phyloP scores from a whole-genome alignment of 2,113 vertebrate species.

The Hoplias malabaricus region DNA sequence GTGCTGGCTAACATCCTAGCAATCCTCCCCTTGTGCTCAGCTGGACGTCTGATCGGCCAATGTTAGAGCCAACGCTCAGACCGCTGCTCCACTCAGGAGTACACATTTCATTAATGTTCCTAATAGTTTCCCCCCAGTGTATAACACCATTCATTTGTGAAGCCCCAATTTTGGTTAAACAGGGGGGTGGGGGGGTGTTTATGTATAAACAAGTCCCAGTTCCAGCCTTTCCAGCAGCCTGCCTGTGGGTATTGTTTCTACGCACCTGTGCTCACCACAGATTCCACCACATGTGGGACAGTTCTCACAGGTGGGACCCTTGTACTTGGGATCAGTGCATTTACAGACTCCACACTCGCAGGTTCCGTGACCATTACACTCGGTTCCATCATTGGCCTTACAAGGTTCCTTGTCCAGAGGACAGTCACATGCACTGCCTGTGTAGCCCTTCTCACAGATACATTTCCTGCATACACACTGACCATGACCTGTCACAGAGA shows the following conservation, averaged over 20 bases:
- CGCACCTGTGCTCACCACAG: conserved; percentile 92
- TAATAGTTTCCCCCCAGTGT: too few relatives aligned
- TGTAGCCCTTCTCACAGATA: conserved; percentile 90
- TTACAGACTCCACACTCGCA: conserved; percentile 91
- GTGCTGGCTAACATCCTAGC: too few relatives aligned
- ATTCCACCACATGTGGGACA: conserved; percentile 94
- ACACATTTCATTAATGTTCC: too few relatives aligned
- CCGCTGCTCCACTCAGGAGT: too few relatives aligned
- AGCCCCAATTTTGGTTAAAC: too few relatives aligned
- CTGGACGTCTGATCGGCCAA: too few relatives aligned
- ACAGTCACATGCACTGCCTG: conserved; percentile 92
- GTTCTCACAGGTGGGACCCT: conserved; percentile 89
- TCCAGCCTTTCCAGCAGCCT: background rate
- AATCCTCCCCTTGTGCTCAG: too few relatives aligned
- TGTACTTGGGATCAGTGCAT: conserved; percentile 90
- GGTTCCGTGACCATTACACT: conserved; percentile 88
- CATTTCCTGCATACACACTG: conserved; percentile 91
- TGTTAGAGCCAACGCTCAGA: too few relatives aligned
- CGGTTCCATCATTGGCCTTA: conserved; percentile 83
- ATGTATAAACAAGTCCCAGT: too few relatives aligned
- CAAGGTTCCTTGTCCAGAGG: conserved; percentile 83
- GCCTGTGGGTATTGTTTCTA: conserved; percentile 11
- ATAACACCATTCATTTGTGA: too few relatives aligned
- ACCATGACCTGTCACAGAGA: conserved; percentile 80
- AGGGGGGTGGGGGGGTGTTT: too few relatives aligned